These are phyloP conservation scores for Anhinga anhinga DNA, from an alignment of 2,113 vertebrate species.

Conservation along the genomic window DNA sequence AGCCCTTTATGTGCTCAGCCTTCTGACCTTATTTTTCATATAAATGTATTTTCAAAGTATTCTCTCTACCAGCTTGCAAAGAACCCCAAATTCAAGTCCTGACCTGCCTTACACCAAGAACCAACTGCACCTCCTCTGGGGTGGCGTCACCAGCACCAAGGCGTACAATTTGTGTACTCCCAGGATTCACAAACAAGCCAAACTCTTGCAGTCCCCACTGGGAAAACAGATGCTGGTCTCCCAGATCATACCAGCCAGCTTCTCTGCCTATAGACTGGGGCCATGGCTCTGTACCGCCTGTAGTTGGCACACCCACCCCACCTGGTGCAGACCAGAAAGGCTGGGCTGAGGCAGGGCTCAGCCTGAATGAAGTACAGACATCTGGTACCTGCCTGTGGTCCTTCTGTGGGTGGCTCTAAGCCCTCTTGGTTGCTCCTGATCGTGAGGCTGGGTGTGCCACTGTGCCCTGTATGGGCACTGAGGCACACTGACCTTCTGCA, in stretches of 20 bases:
- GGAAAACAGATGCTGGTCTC: not conserved
- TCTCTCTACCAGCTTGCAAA: not conserved
- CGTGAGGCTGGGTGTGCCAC: not conserved
- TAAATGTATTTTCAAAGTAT: not conserved
- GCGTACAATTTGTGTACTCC: not conserved
- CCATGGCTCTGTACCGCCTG: fast-evolving
- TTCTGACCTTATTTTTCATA: not conserved
- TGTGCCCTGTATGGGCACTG: not conserved
- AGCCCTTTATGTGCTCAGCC: not conserved
- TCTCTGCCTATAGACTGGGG: not conserved
- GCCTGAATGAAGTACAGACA: not conserved
- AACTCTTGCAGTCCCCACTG: not conserved
- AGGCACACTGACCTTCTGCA: not conserved
- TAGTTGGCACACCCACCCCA: not conserved
- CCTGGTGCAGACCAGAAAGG: not conserved
- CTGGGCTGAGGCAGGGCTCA: not conserved
- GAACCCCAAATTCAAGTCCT: not conserved
- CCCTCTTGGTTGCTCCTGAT: not conserved
- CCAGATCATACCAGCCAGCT: not conserved
- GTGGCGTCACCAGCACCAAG: not conserved
- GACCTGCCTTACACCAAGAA: not conserved
- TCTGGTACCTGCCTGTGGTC: not conserved
- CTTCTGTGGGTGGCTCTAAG: not conserved
- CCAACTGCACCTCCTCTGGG: not conserved
- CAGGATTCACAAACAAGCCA: not conserved